Evolutionary conservation across 2,113 vertebrate species (phyloP).

Genomic region (Corvus moneduloides): DNA sequence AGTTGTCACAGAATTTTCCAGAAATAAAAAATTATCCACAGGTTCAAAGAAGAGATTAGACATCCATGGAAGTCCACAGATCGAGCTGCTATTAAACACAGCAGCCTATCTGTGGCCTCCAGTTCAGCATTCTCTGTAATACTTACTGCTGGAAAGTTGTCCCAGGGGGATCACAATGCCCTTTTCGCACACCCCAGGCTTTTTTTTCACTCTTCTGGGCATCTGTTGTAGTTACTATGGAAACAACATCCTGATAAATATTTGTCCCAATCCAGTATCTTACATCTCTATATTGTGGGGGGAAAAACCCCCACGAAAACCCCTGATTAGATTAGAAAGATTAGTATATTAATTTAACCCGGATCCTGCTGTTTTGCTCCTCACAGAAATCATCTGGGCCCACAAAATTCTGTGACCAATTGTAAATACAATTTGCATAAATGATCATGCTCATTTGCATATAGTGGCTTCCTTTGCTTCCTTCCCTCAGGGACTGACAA

Average conservation of each 20-base stretch:
- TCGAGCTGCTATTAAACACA: neutral
- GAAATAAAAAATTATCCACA: neutral
- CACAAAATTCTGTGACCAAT: neutral
- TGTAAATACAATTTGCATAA: constrained; percentile 26
- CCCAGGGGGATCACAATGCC: neutral
- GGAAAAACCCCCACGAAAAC: neutral
- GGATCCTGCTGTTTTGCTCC: neutral
- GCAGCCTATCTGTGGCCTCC: neutral
- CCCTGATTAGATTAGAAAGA: neutral
- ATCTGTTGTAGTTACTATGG: neutral
- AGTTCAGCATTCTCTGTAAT: neutral
- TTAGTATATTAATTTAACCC: neutral
- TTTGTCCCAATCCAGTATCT: neutral
- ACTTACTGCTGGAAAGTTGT: neutral
- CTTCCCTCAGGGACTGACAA: constrained; percentile 20
- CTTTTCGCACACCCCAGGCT: neutral
- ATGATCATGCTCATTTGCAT: constrained; percentile 8
- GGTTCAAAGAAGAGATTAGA: neutral
- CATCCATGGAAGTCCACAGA: neutral
- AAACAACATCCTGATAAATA: neutral
- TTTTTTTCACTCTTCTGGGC: neutral
- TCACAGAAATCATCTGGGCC: neutral
- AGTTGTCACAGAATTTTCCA: neutral
- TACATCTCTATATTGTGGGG: neutral
- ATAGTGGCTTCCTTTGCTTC: constrained; percentile 6